These are phyloP conservation scores for Hylaea fasciaria DNA, from an alignment of 2,888 invertebrate genomes.

Conservation along the genomic window DNA sequence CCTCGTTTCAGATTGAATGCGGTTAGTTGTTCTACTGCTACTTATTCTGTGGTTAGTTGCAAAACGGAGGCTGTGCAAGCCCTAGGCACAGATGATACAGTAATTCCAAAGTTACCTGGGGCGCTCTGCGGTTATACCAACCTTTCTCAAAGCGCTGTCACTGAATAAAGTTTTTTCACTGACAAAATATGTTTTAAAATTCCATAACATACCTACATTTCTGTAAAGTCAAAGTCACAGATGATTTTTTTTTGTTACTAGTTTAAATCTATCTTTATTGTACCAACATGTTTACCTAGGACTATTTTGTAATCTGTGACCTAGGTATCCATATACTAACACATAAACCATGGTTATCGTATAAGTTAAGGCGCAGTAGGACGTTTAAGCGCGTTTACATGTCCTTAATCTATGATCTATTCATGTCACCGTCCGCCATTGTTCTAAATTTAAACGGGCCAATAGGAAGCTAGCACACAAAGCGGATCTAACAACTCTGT, in stretches of 20 bases:
- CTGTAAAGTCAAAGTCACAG: too few species aligned
- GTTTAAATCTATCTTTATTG: too few species aligned
- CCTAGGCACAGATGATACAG: neutral
- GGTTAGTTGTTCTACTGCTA: conserved; percentile 50
- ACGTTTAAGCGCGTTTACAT: neutral
- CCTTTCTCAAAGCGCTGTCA: too few species aligned
- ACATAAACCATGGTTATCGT: too few species aligned
- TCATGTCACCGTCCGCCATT: conserved; percentile 61
- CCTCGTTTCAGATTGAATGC: conserved; percentile 76
- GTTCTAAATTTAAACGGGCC: conserved; percentile 62
- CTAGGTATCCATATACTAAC: too few species aligned
- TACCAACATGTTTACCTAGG: too few species aligned
- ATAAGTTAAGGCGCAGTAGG: too few species aligned
- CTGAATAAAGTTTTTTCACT: neutral
- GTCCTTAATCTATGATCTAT: conserved; percentile 18
- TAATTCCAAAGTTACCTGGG: too few species aligned
- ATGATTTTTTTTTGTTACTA: too few species aligned
- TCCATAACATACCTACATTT: too few species aligned
- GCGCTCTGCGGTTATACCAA: too few species aligned
- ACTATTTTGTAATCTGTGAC: too few species aligned
- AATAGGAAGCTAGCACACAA: conserved; percentile 52
- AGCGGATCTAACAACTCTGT: conserved; percentile 38
- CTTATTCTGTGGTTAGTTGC: conserved; percentile 45
- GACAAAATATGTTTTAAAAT: neutral
- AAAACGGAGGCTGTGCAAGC: conserved; percentile 58